Evolutionary conservation across 2,888 invertebrate genomes (phyloP).

Genomic region (Cantharis nigra): DNA sequence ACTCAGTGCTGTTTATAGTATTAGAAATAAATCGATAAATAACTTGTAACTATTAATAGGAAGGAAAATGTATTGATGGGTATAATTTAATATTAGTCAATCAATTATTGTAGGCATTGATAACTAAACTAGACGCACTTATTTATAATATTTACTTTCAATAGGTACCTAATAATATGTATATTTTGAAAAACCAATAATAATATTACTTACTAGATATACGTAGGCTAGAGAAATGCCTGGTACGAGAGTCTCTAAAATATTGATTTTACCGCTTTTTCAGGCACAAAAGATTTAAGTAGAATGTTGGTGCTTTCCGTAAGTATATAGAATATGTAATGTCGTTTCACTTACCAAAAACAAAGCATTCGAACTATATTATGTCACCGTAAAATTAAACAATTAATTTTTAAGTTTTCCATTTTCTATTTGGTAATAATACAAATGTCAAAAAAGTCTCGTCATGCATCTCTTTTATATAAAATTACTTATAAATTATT

Average conservation of each 20-base stretch:
- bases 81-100: not conserved
- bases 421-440: not conserved
- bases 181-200: not conserved
- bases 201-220: not conserved
- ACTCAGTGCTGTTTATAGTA: not conserved
- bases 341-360: not conserved
- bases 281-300: not conserved
- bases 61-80: not conserved
- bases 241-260: slow-evolving; percentile 1
- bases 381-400: no score
- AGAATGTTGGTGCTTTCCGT: not conserved
- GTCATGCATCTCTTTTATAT: not conserved
- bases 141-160: not conserved
- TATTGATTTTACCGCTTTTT: not conserved
- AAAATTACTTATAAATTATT: not conserved
- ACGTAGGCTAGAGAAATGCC: not conserved
- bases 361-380: not conserved
- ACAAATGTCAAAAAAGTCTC: not conserved
- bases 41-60: not conserved
- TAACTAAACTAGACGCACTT: not conserved
- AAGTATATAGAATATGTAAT: not conserved
- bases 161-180: not conserved
- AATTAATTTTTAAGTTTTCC: not conserved
- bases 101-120: not conserved
- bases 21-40: not conserved